Evolutionary conservation across 1,140 invertebrate species (phyloP), one percentile per base, ranked within the genome.

Genomic region (Pseudomyrmex concolor): DNA sequence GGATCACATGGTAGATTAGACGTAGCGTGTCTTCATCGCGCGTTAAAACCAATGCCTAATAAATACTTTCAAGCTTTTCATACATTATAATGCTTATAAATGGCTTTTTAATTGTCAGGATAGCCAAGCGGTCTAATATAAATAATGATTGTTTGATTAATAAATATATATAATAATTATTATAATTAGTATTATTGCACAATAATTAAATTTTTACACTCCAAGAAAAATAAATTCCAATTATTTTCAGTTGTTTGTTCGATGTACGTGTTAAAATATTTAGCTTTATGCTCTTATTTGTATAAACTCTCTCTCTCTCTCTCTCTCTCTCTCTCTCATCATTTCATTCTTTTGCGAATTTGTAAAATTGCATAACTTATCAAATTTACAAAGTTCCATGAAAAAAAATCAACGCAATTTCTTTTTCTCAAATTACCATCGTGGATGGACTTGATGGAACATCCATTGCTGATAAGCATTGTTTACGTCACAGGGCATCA

Each of bases 391-490:
- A 55, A n/a, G 2, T 34, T 34, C 5, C 34, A 34, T 34, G 25
- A 72, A 72, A 34, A n/a, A 72, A 12, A 12, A 57, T 76, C n/a
- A 15, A 7, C 34, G 5, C 34, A 34, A 34, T 34, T 34, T 7
- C 5, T 34, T 34, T 34, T 34, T 34, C 0, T 34, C n/a, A 50
- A 50, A 59, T 96, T 94, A 96, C 96, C 95, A 97, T 64, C 95
- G 96, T 0, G 97, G 97, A 82, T 96, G 95, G 71, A 98, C 96
- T 92, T 97, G 96, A 89, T 97, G 96, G 91, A 98, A 98, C 55
- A 95, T 95, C 98, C 98, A 98, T 91, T 98, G 97, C 88, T 98
- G 97, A 94, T 97, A 98, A 51, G 96, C 97, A 92, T 98, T 98
- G 86, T 97, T 96, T 34, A 96, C 93, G 93, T 98, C 97, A 93